Conservation (phyloP, 2,113 vertebrate species). For the Piaya cayana region DNA sequence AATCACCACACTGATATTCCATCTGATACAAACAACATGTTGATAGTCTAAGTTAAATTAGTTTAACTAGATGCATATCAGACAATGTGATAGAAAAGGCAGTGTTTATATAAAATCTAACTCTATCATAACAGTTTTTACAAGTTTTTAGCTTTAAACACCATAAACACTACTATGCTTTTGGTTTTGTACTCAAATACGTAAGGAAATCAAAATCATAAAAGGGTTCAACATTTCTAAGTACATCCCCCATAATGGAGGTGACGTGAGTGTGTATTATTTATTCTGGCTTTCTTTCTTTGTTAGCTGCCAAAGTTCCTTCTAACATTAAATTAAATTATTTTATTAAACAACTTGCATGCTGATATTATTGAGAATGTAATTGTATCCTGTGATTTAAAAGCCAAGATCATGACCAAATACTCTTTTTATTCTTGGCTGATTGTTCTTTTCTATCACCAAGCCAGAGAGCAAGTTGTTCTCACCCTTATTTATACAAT, state of each 20-base stretch:
- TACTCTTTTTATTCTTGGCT: neutral
- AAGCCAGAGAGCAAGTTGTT: neutral
- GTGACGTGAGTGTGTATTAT: neutral
- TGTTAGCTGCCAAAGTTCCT: neutral
- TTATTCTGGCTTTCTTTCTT: neutral
- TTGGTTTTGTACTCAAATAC: neutral
- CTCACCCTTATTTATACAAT: neutral
- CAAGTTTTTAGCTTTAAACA: neutral
- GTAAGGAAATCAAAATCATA: neutral
- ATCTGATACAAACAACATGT: neutral
- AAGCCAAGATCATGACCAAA: conserved; percentile 1
- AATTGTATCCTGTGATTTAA: neutral
- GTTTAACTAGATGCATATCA: neutral
- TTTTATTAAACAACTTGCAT: neutral
- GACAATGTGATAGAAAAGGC: neutral
- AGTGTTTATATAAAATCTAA: neutral
- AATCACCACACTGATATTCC: neutral
- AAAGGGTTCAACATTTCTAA: neutral
- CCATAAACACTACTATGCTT: neutral
- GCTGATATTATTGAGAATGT: neutral
- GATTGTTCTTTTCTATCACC: neutral
- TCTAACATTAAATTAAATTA: neutral
- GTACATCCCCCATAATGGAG: neutral
- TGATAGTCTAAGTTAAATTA: neutral
- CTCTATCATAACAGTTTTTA: neutral